These are phyloP conservation scores for Uloborus plumipes DNA, from an alignment of 2,888 invertebrate species.

Conservation along the genomic window DNA sequence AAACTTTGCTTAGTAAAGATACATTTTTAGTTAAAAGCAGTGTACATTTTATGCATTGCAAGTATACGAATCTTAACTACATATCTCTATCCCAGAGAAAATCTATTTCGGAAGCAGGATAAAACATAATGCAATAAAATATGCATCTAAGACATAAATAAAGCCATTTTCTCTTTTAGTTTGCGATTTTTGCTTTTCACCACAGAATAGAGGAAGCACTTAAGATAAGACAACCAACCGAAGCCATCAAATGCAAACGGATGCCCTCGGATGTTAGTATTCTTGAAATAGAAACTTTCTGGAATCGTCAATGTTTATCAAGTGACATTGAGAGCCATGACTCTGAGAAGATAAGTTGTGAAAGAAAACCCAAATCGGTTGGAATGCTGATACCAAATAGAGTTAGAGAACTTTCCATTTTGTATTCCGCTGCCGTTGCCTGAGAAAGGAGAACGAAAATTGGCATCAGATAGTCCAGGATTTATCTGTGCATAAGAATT, in stretches of 20 bases:
- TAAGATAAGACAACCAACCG: constrained; percentile 40
- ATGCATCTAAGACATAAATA: no score
- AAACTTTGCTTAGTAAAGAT: no score
- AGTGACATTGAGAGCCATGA: constrained; percentile 43
- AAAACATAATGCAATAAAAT: no score
- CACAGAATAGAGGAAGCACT: constrained; percentile 36
- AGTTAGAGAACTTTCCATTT: constrained; percentile 13
- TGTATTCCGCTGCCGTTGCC: constrained; percentile 31
- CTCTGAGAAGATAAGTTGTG: constrained; percentile 36
- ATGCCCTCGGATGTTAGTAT: constrained; percentile 16
- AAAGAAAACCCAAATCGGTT: constrained; percentile 25
- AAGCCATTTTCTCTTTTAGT: no score
- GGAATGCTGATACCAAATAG: constrained; percentile 37
- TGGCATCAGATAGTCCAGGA: constrained; percentile 55
- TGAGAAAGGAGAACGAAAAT: constrained; percentile 26
- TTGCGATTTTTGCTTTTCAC: neutral
- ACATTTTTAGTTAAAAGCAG: no score
- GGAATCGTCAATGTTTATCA: constrained; percentile 56
- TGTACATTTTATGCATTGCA: no score
- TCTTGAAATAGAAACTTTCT: constrained; percentile 44
- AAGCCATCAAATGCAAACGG: constrained; percentile 39
- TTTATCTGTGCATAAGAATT: constrained; percentile 35
- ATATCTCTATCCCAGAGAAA: no score
- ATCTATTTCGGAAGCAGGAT: no score
- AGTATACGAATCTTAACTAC: no score